Evolutionary conservation across 2,888 invertebrate genomes (phyloP).

Genomic region (Xylophagus ater): DNA sequence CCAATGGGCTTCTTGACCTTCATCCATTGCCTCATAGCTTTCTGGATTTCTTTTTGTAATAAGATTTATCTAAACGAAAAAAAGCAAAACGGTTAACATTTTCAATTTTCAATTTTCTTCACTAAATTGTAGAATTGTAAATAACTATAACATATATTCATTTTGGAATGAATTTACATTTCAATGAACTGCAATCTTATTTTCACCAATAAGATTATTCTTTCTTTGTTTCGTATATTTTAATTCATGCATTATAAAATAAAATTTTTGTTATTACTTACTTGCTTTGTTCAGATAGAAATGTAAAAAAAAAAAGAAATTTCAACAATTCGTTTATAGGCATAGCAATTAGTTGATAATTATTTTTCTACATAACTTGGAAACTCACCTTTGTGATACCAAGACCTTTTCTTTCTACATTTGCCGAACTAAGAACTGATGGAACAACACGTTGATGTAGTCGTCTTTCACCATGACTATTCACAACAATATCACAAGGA

Average conservation of each 20-base stretch:
- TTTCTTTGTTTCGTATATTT: too few species aligned
- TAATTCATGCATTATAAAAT: background rate
- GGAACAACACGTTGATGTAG: constrained; percentile 83
- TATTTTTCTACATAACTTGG: background rate
- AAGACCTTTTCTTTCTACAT: constrained; percentile 75
- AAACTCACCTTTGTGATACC: constrained; percentile 73
- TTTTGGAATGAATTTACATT: too few species aligned
- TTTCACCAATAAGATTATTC: too few species aligned
- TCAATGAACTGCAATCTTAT: background rate
- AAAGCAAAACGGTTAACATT: too few species aligned
- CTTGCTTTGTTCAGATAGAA: constrained; percentile 6
- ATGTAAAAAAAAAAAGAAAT: background rate
- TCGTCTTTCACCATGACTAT: constrained; percentile 69
- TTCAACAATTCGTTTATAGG: background rate
- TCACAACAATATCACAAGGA: constrained; percentile 71
- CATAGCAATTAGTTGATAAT: background rate
- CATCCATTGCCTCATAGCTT: constrained; percentile 74
- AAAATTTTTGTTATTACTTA: background rate
- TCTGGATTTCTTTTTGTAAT: constrained; percentile 65
- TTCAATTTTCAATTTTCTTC: too few species aligned
- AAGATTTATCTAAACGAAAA: constrained; percentile 47
- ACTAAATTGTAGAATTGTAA: too few species aligned
- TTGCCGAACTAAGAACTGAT: constrained; percentile 73
- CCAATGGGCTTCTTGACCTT: constrained; percentile 95
- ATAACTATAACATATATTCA: background rate